Evolutionary conservation across 2,113 vertebrate genomes (phyloP).

Genomic region (Coptodon rendalli): DNA sequence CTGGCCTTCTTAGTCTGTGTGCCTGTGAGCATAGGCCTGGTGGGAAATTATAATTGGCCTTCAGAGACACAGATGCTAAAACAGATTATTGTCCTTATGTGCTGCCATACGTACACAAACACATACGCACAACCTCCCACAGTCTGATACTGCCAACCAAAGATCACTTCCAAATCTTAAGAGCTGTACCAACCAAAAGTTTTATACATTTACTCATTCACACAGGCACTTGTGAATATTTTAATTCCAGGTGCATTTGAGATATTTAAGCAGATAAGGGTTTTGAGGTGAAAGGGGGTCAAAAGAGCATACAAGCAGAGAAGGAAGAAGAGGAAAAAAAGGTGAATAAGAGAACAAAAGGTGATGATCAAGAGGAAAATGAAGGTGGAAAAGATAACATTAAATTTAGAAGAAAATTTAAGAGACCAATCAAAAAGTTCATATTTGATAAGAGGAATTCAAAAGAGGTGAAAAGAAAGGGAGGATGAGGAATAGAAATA

Average conservation of each 20-base stretch:
- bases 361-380: background rate
- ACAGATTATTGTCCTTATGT: slow-evolving; percentile 44
- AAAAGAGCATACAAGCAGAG: background rate
- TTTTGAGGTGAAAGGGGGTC: background rate
- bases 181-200: background rate
- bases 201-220: background rate
- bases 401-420: background rate
- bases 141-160: background rate
- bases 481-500: background rate
- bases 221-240: background rate
- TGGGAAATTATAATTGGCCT: slow-evolving; percentile 9
- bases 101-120: background rate
- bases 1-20: background rate
- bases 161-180: background rate
- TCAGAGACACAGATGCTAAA: slow-evolving; percentile 35
- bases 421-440: background rate
- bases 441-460: background rate
- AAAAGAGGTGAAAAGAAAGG: background rate
- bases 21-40: background rate
- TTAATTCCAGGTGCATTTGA: background rate
- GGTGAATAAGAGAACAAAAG: background rate
- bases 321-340: background rate
- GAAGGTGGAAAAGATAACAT: background rate
- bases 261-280: background rate
- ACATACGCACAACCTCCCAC: background rate